Evolutionary conservation across 2,113 vertebrate genomes (phyloP).

Genomic region (Acrocephalus kingi): DNA sequence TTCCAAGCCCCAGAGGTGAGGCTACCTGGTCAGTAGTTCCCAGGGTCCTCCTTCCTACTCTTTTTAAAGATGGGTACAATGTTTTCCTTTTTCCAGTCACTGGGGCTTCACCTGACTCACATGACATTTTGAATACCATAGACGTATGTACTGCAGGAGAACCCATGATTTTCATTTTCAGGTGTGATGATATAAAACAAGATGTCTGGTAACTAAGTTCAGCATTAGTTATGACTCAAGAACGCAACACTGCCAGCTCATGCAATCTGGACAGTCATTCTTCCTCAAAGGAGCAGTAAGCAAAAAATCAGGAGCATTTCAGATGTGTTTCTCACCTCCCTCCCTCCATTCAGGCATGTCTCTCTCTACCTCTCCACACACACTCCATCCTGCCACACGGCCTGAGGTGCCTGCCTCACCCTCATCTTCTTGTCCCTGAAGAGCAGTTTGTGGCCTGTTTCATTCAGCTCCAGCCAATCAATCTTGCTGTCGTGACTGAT

Average conservation of each 20-base stretch:
- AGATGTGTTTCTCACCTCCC: not conserved
- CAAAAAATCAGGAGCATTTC: not conserved
- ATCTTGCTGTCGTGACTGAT: constrained; percentile 91
- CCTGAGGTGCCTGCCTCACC: constrained; percentile 69
- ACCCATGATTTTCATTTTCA: not conserved
- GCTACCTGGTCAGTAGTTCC: not conserved
- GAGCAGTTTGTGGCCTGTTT: constrained; percentile 92
- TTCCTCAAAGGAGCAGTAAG: not conserved
- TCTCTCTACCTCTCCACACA: not conserved
- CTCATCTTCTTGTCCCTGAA: constrained; percentile 95
- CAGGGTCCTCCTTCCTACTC: not conserved
- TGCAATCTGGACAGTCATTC: not conserved
- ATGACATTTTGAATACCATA: not conserved
- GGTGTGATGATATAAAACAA: not conserved
- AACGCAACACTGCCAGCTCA: not conserved
- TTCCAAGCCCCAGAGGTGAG: not conserved
- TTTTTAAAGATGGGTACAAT: not conserved
- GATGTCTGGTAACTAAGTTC: not conserved
- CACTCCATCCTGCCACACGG: not conserved
- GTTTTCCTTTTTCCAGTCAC: not conserved
- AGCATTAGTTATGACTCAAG: not conserved
- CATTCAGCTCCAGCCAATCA: constrained; percentile 96
- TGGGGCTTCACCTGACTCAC: not conserved
- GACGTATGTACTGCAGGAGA: not conserved
- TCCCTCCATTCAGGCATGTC: not conserved